phyloP scores from a whole-genome alignment of 2,797 vertebrate genomes.

The Phoebastria nigripes region DNA sequence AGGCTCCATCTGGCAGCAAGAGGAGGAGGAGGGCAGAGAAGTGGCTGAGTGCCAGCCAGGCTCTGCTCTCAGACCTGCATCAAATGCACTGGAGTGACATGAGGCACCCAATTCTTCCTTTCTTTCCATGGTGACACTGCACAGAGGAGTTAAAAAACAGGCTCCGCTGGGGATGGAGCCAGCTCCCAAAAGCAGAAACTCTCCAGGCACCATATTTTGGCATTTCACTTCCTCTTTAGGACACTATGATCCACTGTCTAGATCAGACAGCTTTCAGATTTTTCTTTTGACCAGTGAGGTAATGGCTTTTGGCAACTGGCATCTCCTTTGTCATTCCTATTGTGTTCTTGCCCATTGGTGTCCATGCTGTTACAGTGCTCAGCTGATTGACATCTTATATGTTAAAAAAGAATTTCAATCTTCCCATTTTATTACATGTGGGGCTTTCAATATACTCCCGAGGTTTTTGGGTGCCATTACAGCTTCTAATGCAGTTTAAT shows the following conservation, averaged over 20 bases:
- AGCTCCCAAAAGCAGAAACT: neutral
- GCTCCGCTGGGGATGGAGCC: neutral
- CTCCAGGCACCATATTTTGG: neutral
- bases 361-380: neutral
- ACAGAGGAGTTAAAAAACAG: neutral
- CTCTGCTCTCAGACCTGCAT: neutral
- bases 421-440: neutral
- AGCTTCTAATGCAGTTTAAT: neutral
- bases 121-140: neutral
- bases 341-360: neutral
- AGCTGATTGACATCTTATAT: neutral
- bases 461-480: neutral
- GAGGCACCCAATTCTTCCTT: neutral
- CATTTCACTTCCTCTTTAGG: neutral
- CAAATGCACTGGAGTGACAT: neutral
- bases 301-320: neutral
- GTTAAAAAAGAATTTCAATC: neutral
- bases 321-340: neutral
- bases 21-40: neutral
- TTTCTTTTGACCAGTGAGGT: neutral
- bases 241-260: neutral
- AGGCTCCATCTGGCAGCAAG: neutral
- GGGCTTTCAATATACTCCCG: neutral
- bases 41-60: neutral
- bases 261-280: neutral